phyloP scores from a whole-genome alignment of 2,797 vertebrate species.

The Setipinna tenuifilis region DNA sequence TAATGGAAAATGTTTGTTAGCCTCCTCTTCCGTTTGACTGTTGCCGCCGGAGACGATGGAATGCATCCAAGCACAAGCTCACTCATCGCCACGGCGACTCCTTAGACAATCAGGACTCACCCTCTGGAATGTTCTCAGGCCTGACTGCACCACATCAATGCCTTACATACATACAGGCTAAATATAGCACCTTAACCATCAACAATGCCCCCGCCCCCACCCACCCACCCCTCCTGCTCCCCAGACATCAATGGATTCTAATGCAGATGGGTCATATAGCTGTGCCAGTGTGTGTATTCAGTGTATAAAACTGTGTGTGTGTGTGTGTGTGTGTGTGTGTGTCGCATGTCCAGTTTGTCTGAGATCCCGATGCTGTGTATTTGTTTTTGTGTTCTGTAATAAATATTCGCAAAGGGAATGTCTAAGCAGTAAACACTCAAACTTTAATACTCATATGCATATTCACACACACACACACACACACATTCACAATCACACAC shows the following conservation, averaged over 20 bases:
- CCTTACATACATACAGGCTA: not conserved
- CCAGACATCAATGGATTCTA: conserved; percentile 1
- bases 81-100: conserved; percentile 48
- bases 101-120: conserved; percentile 54
- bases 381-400: conserved; percentile 35
- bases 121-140: conserved; percentile 44
- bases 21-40: conserved; percentile 35
- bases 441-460: conserved; percentile 38
- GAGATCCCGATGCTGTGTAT: not conserved
- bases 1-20: conserved; percentile 57
- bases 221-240: too few species aligned
- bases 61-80: conserved; percentile 49
- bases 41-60: conserved; percentile 44
- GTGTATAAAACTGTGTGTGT: not conserved
- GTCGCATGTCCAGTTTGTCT: not conserved
- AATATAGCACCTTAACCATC: not conserved
- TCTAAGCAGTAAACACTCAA: conserved; percentile 41
- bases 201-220: not conserved
- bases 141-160: conserved; percentile 15
- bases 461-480: not conserved
- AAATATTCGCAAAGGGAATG: conserved; percentile 36
- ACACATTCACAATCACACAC: not conserved
- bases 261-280: not conserved
- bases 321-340: not conserved
- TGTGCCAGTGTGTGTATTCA: not conserved